These are phyloP conservation scores for Neelides sp. DNA, from an alignment of 1,140 invertebrate species.

Conservation along the genomic window DNA sequence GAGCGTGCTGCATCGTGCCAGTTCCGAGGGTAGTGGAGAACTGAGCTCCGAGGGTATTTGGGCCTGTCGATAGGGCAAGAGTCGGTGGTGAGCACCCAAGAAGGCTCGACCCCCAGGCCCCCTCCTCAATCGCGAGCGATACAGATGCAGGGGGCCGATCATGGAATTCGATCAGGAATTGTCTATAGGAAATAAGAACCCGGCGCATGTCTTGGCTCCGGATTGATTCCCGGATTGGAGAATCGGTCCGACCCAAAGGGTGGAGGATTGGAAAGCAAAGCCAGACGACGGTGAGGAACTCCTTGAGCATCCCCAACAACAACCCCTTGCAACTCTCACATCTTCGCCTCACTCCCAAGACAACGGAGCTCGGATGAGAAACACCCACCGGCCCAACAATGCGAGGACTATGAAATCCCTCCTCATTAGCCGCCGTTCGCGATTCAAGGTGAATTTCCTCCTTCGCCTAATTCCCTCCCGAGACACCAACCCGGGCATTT, in stretches of 20 bases:
- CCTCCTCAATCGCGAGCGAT: constrained; percentile 7
- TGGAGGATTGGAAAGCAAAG: constrained; percentile 31
- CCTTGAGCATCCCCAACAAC: constrained; percentile 6
- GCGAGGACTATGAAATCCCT: no score
- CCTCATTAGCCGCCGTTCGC: no score
- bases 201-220: constrained; percentile 27
- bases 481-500: constrained; percentile 11
- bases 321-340: constrained; percentile 9
- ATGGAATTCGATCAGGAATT: constrained; percentile 30
- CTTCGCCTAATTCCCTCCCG: neutral
- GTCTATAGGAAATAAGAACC: constrained; percentile 31
- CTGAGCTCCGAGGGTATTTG: constrained; percentile 25
- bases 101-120: constrained; percentile 16
- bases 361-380: no score
- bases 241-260: constrained; percentile 27
- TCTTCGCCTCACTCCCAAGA: no score
- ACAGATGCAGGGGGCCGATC: constrained; percentile 23
- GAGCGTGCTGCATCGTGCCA: constrained; percentile 17
- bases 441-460: no score
- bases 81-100: constrained; percentile 3
- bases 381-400: no score
- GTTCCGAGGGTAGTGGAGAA: constrained; percentile 22
- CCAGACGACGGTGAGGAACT: constrained; percentile 17
- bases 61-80: constrained; percentile 28
- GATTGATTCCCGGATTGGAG: constrained; percentile 32